These are phyloP conservation scores for Pristionchus maxplancki DNA, from an alignment of 2,888 invertebrate genomes.

Conservation along the genomic window DNA sequence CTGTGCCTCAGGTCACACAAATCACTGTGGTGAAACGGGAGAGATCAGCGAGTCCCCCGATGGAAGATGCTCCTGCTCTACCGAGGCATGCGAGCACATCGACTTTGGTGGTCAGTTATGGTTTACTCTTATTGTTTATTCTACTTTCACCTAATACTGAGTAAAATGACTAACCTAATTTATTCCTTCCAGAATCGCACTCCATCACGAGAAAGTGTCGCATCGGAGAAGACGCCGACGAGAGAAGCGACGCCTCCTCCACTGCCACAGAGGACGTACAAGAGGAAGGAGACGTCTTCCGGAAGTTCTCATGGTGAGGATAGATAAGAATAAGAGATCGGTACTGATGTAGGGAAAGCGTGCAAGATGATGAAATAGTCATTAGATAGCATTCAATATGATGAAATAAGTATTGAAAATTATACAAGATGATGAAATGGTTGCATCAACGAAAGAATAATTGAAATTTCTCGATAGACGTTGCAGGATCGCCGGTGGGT, in stretches of 20 bases:
- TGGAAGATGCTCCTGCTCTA: neutral
- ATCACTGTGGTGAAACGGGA: constrained; percentile 35
- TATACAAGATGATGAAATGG: neutral
- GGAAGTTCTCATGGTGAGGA: constrained; percentile 23
- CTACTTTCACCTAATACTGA: no score
- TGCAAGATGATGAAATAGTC: neutral
- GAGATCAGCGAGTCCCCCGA: constrained; percentile 20
- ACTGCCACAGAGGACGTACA: constrained; percentile 29
- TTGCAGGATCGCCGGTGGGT: constrained; percentile 13
- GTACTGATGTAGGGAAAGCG: neutral
- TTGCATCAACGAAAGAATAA: no score
- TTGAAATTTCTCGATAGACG: neutral
- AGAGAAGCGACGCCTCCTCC: constrained; percentile 32
- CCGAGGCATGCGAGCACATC: constrained; percentile 37
- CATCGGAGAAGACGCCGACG: constrained; percentile 35
- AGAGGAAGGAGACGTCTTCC: constrained; percentile 20
- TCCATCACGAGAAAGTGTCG: neutral
- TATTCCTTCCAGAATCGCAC: neutral
- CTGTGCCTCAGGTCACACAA: constrained; percentile 38
- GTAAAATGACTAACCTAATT: neutral
- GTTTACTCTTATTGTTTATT: neutral
- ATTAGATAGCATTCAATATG: no score
- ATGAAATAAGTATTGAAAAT: neutral
- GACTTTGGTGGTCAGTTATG: constrained; percentile 10
- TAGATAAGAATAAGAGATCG: neutral